phyloP scores from a whole-genome alignment of 2,888 invertebrate species.

The Amiota communis region DNA sequence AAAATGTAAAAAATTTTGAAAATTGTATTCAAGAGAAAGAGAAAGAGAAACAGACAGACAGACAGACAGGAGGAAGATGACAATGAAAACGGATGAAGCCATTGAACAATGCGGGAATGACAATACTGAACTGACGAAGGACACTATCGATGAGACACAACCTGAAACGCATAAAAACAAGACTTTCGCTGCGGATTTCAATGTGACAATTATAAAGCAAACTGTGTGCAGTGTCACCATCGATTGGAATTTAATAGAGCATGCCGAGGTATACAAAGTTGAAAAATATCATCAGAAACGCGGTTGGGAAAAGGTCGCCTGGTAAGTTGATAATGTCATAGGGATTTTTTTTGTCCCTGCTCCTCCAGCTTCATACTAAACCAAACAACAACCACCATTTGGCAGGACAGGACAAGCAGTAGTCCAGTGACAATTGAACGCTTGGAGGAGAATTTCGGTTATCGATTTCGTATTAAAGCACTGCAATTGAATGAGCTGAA shows the following conservation, averaged over 20 bases:
- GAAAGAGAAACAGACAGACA: not conserved
- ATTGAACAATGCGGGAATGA: constrained; percentile 26
- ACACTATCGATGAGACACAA: not conserved
- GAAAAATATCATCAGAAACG: constrained; percentile 62
- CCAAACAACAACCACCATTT: not conserved
- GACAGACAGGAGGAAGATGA: no score
- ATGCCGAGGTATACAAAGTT: constrained; percentile 67
- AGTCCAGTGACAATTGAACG: constrained; percentile 56
- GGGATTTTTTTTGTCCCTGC: not conserved
- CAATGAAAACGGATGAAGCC: constrained; percentile 5
- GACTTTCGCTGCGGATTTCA: constrained; percentile 50
- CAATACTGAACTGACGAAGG: constrained; percentile 23
- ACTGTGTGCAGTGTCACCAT: constrained; percentile 64
- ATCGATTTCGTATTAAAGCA: constrained; percentile 66
- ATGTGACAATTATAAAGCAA: constrained; percentile 59
- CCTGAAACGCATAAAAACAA: constrained; percentile 6
- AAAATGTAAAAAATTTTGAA: constrained; percentile 22
- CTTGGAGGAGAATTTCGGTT: constrained; percentile 71
- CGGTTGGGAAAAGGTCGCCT: constrained; percentile 68
- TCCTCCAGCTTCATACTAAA: no score
- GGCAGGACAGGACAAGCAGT: constrained; percentile 45
- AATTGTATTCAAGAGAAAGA: constrained; percentile 23
- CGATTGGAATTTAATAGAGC: constrained; percentile 60
- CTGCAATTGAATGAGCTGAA: constrained; percentile 49
- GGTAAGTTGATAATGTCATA: constrained; percentile 50